A percentile compares a stretch with the other conserved stretches of the same genome.
Evolutionary conservation across 1,140 invertebrate species (phyloP).

Genomic region (Bombus ignitus): DNA sequence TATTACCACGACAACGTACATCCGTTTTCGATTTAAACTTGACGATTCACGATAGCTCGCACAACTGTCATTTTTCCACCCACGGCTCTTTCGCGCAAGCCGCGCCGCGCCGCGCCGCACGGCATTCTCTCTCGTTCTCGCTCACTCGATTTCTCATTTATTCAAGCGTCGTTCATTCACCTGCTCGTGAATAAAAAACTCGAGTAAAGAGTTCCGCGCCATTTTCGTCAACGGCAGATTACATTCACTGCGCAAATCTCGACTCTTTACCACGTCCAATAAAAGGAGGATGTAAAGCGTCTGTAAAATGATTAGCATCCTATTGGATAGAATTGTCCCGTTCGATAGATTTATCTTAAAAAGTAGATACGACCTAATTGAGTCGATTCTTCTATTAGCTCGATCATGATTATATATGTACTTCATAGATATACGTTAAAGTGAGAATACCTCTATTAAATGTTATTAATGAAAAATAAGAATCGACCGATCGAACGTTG

Average conservation of each 20-base stretch:
- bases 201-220: conserved; percentile 28
- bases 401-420: too few relatives aligned
- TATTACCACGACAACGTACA: background rate
- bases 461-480: too few relatives aligned
- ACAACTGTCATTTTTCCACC: conserved; percentile 27
- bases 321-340: background rate
- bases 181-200: conserved; percentile 32
- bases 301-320: background rate
- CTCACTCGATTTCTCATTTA: conserved; percentile 34
- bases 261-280: background rate
- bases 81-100: background rate
- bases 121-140: background rate
- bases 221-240: conserved; percentile 25
- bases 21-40: conserved; percentile 20
- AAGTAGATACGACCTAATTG: background rate
- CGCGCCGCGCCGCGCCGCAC: conserved; percentile 4
- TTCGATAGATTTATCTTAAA: too few relatives aligned
- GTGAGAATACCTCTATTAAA: too few relatives aligned
- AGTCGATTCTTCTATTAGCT: background rate
- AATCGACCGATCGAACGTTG: too few relatives aligned
- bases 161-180: conserved; percentile 28
- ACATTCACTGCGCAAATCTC: conserved; percentile 22
- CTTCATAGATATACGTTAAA: too few relatives aligned
- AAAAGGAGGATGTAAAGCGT: background rate
- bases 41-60: background rate